These are phyloP conservation scores for Drosophila mojavensis DNA, from an alignment of 1,140 invertebrate species.

Conservation along the genomic window DNA sequence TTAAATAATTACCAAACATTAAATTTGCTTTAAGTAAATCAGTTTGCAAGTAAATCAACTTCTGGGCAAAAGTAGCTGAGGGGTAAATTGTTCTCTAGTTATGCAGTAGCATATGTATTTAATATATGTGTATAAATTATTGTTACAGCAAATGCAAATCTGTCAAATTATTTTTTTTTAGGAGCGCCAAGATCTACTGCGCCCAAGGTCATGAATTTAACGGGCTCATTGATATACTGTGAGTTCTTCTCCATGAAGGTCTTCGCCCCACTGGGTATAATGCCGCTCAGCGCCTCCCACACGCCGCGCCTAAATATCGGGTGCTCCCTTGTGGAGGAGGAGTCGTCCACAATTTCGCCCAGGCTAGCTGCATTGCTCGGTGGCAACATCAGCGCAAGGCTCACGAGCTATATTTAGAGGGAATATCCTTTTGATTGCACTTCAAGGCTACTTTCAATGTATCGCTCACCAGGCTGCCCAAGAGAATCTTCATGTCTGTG, in stretches of 20 bases:
- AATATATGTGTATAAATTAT: too few relatives aligned
- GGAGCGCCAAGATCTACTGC: background rate
- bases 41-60: too few relatives aligned
- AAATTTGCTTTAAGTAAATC: too few relatives aligned
- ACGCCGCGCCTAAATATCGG: background rate
- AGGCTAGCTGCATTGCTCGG: background rate
- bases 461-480: background rate
- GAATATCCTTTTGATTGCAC: background rate
- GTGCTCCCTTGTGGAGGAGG: background rate
- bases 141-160: too few relatives aligned
- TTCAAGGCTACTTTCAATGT: background rate
- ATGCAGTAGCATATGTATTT: too few relatives aligned
- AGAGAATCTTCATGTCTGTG: constrained; percentile 7
- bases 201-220: background rate
- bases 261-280: background rate
- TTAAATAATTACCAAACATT: too few relatives aligned
- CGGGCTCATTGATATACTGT: background rate
- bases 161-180: background rate
- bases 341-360: background rate
- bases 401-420: background rate
- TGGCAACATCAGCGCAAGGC: background rate
- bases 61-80: too few relatives aligned
- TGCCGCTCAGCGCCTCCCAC: background rate
- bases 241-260: background rate
- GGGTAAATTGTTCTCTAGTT: too few relatives aligned